Conservation (phyloP, 2,888 invertebrate genomes). For the Eueremaeus valkanovi region DNA sequence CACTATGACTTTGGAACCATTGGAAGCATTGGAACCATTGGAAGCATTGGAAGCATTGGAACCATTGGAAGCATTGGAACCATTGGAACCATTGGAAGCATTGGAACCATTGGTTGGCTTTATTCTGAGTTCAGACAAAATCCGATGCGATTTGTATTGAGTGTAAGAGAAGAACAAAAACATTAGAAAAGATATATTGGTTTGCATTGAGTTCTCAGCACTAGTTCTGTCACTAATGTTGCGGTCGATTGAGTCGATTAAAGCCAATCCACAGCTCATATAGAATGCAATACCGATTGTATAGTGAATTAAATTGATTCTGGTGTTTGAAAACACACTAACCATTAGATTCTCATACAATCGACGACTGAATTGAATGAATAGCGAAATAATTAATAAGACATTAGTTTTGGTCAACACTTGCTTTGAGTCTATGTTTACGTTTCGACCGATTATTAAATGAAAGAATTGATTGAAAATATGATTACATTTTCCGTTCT, state of each 20-base stretch:
- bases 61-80: no score
- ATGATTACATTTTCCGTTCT: neutral
- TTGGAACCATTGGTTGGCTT: conserved; percentile 46
- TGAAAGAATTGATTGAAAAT: neutral
- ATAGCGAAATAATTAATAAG: neutral
- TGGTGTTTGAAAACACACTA: conserved; percentile 49
- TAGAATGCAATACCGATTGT: conserved; percentile 49
- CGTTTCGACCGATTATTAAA: neutral
- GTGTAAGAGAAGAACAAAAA: conserved; percentile 51
- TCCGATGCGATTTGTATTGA: conserved; percentile 50
- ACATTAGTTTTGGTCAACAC: neutral
- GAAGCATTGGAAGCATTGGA: no score
- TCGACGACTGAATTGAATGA: conserved; percentile 44
- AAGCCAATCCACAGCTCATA: conserved; percentile 38
- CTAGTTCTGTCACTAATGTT: no score
- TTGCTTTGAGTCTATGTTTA: neutral
- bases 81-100: no score
- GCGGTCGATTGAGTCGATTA: conserved; percentile 15
- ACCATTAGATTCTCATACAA: conserved; percentile 49
- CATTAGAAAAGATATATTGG: conserved; percentile 41
- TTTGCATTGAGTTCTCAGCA: no score
- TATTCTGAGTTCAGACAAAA: conserved; percentile 51
- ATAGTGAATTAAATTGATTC: conserved; percentile 50
- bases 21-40: no score
- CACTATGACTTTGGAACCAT: neutral